A percentile compares a stretch with the other conserved stretches of the same genome.
Conservation (phyloP, 2,888 invertebrate species). For the Himalopsyche kuldschensis region DNA sequence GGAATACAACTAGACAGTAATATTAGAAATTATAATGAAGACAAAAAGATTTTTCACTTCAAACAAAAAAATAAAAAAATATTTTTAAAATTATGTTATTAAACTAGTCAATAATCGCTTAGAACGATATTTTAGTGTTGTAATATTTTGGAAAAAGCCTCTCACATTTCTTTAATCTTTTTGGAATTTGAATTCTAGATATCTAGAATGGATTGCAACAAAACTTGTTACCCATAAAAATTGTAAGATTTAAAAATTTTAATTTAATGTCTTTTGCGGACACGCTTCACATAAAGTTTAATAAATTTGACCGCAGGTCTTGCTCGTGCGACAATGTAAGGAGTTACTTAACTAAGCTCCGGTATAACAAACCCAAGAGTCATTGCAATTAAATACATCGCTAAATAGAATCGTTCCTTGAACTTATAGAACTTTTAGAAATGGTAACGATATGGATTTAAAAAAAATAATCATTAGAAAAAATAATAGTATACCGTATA, state of each 20-base stretch:
- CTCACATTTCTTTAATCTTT: not conserved
- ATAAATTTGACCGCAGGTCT: not conserved
- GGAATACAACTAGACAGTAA: too few species aligned
- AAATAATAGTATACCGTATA: too few species aligned
- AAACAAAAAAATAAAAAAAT: too few species aligned
- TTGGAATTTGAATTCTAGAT: not conserved
- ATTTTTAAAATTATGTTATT: too few species aligned
- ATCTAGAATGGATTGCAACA: not conserved
- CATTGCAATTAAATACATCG: not conserved
- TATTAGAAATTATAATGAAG: too few species aligned
- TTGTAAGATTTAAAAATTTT: not conserved
- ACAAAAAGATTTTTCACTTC: too few species aligned
- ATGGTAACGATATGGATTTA: too few species aligned
- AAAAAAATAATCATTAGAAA: too few species aligned
- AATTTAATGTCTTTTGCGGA: not conserved
- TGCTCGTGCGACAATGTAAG: not conserved
- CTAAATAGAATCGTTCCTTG: too few species aligned
- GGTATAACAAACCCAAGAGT: not conserved
- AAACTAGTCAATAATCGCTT: too few species aligned
- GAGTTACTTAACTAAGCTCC: not conserved
- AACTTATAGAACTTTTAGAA: too few species aligned
- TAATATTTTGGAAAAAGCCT: not conserved
- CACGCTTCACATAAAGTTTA: not conserved
- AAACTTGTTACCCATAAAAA: not conserved
- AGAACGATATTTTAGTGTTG: too few species aligned